phyloP scores from a whole-genome alignment of 2,888 invertebrate genomes.

The Anthrax anthrax region DNA sequence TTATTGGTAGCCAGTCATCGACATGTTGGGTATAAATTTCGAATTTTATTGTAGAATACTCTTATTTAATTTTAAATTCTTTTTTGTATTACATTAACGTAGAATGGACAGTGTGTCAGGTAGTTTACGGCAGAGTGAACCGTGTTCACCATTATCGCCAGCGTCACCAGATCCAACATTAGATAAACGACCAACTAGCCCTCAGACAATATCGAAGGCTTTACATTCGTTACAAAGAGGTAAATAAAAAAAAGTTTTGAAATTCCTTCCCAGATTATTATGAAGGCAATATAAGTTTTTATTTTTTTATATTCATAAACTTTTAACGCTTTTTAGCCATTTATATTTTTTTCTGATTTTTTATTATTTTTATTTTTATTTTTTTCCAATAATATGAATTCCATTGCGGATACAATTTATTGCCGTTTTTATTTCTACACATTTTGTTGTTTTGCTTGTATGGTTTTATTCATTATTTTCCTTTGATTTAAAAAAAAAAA shows the following conservation, averaged over 20 bases:
- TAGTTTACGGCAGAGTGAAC: slow-evolving; percentile 81
- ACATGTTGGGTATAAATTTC: slow-evolving; percentile 79
- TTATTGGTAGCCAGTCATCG: slow-evolving; percentile 87
- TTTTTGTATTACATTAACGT: slow-evolving; percentile 9
- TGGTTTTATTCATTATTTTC: background rate
- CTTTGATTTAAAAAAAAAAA: background rate
- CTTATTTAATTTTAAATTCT: background rate
- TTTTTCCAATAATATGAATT: background rate
- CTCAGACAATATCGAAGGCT: slow-evolving; percentile 41
- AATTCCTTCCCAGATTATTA: background rate
- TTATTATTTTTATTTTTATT: background rate
- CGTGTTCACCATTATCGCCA: slow-evolving; percentile 76
- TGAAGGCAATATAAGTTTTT: too few species aligned
- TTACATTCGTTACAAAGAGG: slow-evolving; percentile 36
- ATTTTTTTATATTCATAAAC: too few species aligned
- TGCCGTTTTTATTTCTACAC: background rate
- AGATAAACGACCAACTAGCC: slow-evolving; percentile 37
- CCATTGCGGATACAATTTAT: background rate
- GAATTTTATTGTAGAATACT: too few species aligned
- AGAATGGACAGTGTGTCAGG: slow-evolving; percentile 91
- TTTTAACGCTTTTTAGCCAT: too few species aligned
- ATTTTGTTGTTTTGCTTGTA: slow-evolving; percentile 1
- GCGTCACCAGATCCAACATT: slow-evolving; percentile 48
- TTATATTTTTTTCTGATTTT: too few species aligned
- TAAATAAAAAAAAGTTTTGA: slow-evolving; percentile 12